Percentiles rank a stretch among this genome's conserved stretches.
Evolutionary conservation across 2,888 invertebrate species (phyloP).

Genomic region (Bedellia somnulentella): DNA sequence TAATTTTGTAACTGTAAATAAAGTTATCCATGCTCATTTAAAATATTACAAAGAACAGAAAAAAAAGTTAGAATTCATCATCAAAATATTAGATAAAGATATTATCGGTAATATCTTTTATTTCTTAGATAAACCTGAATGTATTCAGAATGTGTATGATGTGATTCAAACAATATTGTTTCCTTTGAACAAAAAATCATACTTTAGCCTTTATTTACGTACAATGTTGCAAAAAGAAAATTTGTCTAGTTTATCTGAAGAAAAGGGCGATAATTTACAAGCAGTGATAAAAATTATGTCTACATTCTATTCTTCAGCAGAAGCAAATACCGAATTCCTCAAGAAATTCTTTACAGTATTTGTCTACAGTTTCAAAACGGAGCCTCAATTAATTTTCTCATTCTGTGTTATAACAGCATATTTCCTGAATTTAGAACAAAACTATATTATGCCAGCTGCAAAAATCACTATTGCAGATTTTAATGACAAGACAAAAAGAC

Average conservation of each 20-base stretch:
- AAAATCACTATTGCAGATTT: constrained; percentile 25
- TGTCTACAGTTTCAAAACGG: constrained; percentile 30
- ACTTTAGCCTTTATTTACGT: constrained; percentile 32
- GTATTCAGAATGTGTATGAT: constrained; percentile 8
- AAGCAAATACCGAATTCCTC: constrained; percentile 26
- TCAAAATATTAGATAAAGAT: constrained; percentile 30
- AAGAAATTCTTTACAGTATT: constrained; percentile 37
- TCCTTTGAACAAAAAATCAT: constrained; percentile 31
- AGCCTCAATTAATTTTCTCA: constrained; percentile 38
- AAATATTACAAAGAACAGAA: constrained; percentile 39
- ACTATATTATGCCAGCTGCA: constrained; percentile 32
- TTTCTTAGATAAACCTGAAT: constrained; percentile 26
- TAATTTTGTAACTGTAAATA: constrained; percentile 16
- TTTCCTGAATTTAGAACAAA: constrained; percentile 32
- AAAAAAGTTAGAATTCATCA: constrained; percentile 38
- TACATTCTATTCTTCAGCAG: constrained; percentile 33
- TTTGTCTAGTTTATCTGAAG: constrained; percentile 30
- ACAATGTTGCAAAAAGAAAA: constrained; percentile 39
- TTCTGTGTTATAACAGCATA: constrained; percentile 38
- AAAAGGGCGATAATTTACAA: constrained; percentile 47
- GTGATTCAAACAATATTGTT: constrained; percentile 17
- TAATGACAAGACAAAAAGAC: constrained; percentile 30
- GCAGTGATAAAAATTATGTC: constrained; percentile 45
- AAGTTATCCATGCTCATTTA: constrained; percentile 23
- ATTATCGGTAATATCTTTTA: constrained; percentile 35